Base-by-base conservation (phyloP, 2,888 invertebrate species). In the Aphelenchoides bicaudatus region DNA sequence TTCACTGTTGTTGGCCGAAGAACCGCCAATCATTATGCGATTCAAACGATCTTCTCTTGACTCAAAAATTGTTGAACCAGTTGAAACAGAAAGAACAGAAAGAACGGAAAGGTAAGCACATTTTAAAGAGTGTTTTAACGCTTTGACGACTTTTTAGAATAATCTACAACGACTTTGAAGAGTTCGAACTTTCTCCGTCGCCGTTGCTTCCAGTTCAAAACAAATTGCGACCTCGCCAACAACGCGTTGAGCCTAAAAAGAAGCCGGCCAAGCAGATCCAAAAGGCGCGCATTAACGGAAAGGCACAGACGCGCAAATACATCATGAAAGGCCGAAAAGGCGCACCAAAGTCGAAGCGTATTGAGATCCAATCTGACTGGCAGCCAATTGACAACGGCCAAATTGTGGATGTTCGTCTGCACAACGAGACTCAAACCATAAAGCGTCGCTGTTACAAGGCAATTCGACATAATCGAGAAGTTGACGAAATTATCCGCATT, bases 401-500 rank as follows among this genome's bases (percentile, higher is more conserved):
- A 1, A 23, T 28, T 10, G 13, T 10, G 10, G 52, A 51, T 10
- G 37, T 51, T 21, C 31, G 52, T 48, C 29, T 51, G 1, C n/a
- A 39, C 23, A 19, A 19, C 48, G 51, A 53, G 28, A 2, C 28
- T n/a, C 53, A 53, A 6, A 23, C 13, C 50, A 23, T 48, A 49
- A 23, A 16, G 8, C 58, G 47, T 19, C 23, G 29, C 23, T 60
- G 60, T 27, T 60, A 46, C 38, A 43, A 19, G 13, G 60, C 61
- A 25, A 60, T 60, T 28, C 39, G 48, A 23, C 60, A 60, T 29
- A 29, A 23, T n/a, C 38, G 16, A 8, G 60, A 62, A 30, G 29
- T 19, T 2, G 63, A 57, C 16, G 60, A 63, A 23, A 19, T 59
- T 13, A 59, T 60, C 39, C 39, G 62, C n/a, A n/a, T 54, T n/a